Evolutionary conservation across 2,797 vertebrate species (phyloP).

Genomic region (Lerista edwardsae): DNA sequence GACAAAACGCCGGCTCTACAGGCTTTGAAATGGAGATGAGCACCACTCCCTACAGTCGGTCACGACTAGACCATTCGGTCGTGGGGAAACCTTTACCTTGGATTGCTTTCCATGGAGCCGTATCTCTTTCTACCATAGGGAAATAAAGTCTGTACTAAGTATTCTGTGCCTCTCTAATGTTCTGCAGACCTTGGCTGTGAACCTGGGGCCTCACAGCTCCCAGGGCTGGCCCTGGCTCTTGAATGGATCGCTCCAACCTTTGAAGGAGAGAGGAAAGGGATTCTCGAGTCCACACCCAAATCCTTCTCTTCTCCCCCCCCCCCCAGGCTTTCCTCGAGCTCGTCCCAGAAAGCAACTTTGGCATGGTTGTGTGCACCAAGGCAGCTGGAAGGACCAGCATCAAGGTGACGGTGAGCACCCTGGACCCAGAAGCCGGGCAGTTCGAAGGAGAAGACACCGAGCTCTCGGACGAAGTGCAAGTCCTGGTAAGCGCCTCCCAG

Average conservation of each 20-base stretch:
- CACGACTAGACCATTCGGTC: too few species aligned
- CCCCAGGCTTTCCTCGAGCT: constrained; percentile 71
- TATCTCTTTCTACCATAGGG: too few species aligned
- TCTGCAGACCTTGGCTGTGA: too few species aligned
- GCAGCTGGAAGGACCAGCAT: constrained; percentile 73
- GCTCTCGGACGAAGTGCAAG: constrained; percentile 76
- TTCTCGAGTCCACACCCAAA: not conserved
- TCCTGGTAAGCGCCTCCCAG: constrained; percentile 66
- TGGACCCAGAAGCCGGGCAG: constrained; percentile 55
- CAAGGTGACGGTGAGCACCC: constrained; percentile 66
- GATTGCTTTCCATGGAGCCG: too few species aligned
- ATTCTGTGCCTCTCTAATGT: too few species aligned
- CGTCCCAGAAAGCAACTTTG: constrained; percentile 71
- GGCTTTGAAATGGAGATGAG: too few species aligned
- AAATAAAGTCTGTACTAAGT: too few species aligned
- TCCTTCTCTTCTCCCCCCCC: not conserved
- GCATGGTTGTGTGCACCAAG: constrained; percentile 71
- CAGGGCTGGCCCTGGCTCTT: too few species aligned
- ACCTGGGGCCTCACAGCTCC: too few species aligned
- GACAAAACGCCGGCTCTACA: too few species aligned
- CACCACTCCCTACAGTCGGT: too few species aligned
- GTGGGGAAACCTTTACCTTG: too few species aligned
- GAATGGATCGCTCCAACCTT: not conserved
- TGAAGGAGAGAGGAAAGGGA: not conserved
- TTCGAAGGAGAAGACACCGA: constrained; percentile 64